Evolutionary conservation across 2,888 invertebrate species (phyloP).

Genomic region (Dicyrtomina minuta): DNA sequence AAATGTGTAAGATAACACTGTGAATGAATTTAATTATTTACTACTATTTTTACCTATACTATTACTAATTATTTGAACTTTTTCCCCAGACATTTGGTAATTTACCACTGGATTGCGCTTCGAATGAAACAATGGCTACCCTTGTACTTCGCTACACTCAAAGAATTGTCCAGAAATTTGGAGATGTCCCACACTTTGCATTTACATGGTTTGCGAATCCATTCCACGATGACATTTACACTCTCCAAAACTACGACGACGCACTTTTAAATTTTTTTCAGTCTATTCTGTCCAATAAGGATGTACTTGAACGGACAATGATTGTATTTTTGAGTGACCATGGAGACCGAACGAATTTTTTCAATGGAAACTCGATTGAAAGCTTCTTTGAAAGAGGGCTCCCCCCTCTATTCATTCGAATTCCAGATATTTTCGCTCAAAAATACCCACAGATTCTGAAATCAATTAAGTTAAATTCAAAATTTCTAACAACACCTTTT

Average conservation of each 20-base stretch:
- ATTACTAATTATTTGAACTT: too few species aligned
- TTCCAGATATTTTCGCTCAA: conserved; percentile 65
- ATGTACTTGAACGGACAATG: conserved; percentile 66
- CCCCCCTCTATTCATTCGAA: conserved; percentile 70
- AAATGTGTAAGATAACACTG: too few species aligned
- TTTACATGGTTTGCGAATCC: conserved; percentile 78
- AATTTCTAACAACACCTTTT: conserved; percentile 71
- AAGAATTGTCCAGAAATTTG: conserved; percentile 68
- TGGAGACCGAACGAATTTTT: conserved; percentile 72
- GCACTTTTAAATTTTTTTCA: conserved; percentile 64
- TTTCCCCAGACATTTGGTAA: background rate
- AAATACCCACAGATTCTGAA: conserved; percentile 61
- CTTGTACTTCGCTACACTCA: conserved; percentile 69
- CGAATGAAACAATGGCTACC: conserved; percentile 56
- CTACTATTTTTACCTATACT: too few species aligned
- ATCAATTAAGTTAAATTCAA: conserved; percentile 64
- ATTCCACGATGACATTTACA: conserved; percentile 70
- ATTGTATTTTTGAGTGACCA: conserved; percentile 74
- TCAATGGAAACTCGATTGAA: conserved; percentile 67
- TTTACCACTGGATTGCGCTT: conserved; percentile 5
- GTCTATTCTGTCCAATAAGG: conserved; percentile 61
- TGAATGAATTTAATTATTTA: too few species aligned
- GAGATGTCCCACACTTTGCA: conserved; percentile 67
- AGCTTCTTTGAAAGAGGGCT: conserved; percentile 72
- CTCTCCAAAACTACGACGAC: conserved; percentile 68